These are phyloP conservation scores for Clepsis dumicolana DNA, from an alignment of 2,888 invertebrate genomes.

Conservation along the genomic window DNA sequence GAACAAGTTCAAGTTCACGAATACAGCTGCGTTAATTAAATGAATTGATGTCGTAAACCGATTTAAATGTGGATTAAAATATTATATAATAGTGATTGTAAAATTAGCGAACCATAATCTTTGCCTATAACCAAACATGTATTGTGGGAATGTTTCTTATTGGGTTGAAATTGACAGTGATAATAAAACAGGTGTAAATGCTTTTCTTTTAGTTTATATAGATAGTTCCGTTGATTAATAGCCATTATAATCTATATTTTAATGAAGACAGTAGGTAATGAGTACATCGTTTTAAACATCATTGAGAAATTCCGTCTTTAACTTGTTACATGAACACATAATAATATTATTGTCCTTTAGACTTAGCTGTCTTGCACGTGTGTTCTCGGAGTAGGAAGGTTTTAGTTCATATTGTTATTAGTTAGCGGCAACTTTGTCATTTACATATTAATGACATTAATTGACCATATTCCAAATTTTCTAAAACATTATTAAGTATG, in stretches of 20 bases:
- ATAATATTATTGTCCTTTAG: no score
- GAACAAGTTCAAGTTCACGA: conserved; percentile 29
- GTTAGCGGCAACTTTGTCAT: no score
- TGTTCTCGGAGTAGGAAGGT: no score
- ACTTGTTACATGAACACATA: no score
- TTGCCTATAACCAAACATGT: conserved; percentile 4
- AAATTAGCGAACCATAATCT: conserved; percentile 12
- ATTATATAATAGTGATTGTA: conserved; percentile 32
- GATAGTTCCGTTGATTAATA: background rate
- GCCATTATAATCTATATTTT: background rate
- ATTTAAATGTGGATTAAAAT: conserved; percentile 23
- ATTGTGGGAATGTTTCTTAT: conserved; percentile 19
- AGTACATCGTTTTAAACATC: background rate
- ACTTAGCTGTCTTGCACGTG: no score
- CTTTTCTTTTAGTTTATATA: background rate
- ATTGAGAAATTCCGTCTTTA: background rate
- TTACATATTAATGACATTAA: no score
- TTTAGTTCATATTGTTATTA: no score
- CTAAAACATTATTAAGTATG: background rate
- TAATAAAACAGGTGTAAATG: conserved; percentile 4
- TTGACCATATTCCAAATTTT: background rate
- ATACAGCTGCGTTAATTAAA: conserved; percentile 24
- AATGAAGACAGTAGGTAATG: background rate
- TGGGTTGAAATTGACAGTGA: background rate
- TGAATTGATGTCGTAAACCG: conserved; percentile 37